phyloP scores from a whole-genome alignment of 2,113 vertebrate species.

The Brienomyrus brachyistius region DNA sequence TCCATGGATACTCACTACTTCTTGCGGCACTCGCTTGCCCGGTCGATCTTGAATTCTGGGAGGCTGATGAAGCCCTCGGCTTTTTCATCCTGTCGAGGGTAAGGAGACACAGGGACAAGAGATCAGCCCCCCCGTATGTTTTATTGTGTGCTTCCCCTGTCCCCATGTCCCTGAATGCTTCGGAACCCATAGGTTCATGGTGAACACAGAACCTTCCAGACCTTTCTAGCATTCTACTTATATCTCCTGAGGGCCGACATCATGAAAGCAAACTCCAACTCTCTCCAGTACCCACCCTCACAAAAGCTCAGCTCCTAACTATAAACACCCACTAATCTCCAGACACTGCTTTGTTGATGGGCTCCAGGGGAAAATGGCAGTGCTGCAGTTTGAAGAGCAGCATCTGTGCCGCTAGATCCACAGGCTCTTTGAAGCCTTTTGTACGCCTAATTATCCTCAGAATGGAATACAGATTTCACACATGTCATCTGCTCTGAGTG shows the following conservation, averaged over 20 bases:
- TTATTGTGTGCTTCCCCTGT: background rate
- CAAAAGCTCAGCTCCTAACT: background rate
- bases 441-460: background rate
- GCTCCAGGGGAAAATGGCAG: background rate
- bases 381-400: background rate
- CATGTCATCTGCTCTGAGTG: background rate
- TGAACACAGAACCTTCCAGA: background rate
- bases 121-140: background rate
- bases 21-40: constrained; percentile 91
- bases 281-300: background rate
- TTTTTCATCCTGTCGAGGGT: constrained; percentile 80
- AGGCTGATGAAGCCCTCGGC: constrained; percentile 97
- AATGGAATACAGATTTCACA: constrained; percentile 6
- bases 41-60: constrained; percentile 95
- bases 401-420: background rate
- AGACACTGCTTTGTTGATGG: background rate
- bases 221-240: background rate
- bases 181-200: background rate
- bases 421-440: background rate
- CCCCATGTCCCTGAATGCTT: background rate
- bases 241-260: background rate
- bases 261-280: background rate
- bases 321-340: constrained; percentile 6
- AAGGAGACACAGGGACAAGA: constrained; percentile 26
- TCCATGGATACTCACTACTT: constrained; percentile 79